Evolutionary conservation across 2,797 vertebrate species (phyloP).

Genomic region (Pipistrellus nathusii): DNA sequence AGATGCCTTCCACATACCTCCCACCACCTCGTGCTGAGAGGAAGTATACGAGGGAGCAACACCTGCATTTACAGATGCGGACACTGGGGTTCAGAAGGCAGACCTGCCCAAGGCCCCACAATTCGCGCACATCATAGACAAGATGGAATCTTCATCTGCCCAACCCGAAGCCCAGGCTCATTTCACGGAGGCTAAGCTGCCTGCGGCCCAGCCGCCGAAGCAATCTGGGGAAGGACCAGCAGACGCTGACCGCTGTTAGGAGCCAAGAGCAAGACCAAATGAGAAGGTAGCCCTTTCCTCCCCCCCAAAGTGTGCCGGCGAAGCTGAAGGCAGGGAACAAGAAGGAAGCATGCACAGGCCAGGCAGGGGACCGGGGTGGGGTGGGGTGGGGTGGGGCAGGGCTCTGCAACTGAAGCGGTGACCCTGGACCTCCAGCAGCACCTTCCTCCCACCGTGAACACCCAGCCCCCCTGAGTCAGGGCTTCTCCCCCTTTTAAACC

Average conservation of each 20-base stretch:
- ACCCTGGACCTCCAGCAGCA: background rate
- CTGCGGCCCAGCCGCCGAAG: background rate
- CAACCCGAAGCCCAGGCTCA: background rate
- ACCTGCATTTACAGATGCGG: background rate
- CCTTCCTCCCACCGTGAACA: background rate
- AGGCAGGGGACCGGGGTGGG: background rate
- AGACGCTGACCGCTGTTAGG: background rate
- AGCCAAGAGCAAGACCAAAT: background rate
- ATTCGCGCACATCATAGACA: background rate
- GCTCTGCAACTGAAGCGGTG: background rate
- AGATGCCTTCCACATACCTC: background rate
- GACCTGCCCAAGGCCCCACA: background rate
- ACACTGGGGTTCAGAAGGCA: background rate
- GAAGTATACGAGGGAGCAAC: background rate
- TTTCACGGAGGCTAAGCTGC: background rate
- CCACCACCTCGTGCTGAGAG: background rate
- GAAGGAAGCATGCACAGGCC: background rate
- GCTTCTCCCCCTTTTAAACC: background rate
- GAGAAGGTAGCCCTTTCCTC: background rate
- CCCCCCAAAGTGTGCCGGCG: background rate
- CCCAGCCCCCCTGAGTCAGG: accelerated
- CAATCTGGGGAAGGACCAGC: background rate
- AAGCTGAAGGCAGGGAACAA: background rate
- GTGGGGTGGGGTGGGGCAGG: background rate
- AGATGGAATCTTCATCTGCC: background rate